Base-by-base conservation (phyloP, 2,113 vertebrate species). In the Ameiurus melas region DNA sequence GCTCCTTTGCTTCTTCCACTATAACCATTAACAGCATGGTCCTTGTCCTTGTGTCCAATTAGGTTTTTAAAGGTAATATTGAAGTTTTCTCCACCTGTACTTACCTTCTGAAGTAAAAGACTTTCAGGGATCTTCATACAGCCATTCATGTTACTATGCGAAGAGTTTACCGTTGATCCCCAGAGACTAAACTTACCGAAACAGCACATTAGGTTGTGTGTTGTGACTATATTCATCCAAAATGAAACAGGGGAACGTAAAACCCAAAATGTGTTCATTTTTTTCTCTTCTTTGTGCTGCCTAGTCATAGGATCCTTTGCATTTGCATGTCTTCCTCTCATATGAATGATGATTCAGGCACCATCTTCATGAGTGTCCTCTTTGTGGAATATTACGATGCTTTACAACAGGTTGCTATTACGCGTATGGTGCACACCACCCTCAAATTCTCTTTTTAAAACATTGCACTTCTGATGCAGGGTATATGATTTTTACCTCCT, bases 401-500 rank as follows among this genome's bases (percentile, higher is more conserved):
- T 82, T 58, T 60, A 64, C 27, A 71, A 5, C 68, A 58, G 47
- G 30, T 66, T 71, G 4, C 70, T 53, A 80, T 68, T 79, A 19
- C 51, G 84, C 73, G 55, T 86, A 55, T 79, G 47, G 84, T 68
- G 68, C 51, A 53, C 68, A 86, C 84, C 86, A 64, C 77, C 57
- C 47, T 83, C 17, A 89, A 87, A 90, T 80, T 86, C 55, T 83
- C 91, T 83, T 85, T 89, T 88, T 78, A 73, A 91, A 92, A 85
- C 68, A 4, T 39, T 64, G 86, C 89, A 87, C n/a, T 58, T 80
- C 88, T 39, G 68, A 86, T 43, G 58, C 27, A 85, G 91, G 77
- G 90, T 94, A 91, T 92, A 94, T 93, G 91, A 77, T 90, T 83
- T 36, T 70, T 80, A 88, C 89, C 88, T 86, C 91, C 91, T 91